Evolutionary conservation across 2,113 vertebrate genomes (phyloP).

Genomic region (Ellobius talpinus): DNA sequence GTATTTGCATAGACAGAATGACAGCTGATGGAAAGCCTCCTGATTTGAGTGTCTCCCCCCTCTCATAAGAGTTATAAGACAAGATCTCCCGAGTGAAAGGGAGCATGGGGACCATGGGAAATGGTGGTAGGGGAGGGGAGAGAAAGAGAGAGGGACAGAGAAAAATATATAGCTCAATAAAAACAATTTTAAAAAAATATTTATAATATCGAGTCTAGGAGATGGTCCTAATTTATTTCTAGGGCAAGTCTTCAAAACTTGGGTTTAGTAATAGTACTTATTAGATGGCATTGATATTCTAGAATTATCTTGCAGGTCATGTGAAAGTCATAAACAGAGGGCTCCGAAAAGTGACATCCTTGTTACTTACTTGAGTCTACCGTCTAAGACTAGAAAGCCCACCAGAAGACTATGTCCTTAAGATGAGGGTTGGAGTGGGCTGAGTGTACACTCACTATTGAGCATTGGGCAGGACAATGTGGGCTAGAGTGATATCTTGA

Average conservation of each 20-base stretch:
- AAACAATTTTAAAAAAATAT: no score
- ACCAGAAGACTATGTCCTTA: neutral
- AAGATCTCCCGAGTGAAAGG: no score
- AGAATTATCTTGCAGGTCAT: neutral
- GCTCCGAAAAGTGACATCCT: neutral
- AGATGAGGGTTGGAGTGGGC: no score
- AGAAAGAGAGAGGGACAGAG: no score
- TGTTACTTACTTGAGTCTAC: neutral
- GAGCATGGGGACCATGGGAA: no score
- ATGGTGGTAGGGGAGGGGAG: no score
- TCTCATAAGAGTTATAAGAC: neutral
- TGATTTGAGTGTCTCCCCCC: neutral
- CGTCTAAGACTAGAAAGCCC: neutral
- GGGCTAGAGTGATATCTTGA: neutral
- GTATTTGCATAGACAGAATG: neutral
- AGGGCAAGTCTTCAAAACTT: neutral
- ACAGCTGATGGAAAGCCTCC: neutral
- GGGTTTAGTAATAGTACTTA: neutral
- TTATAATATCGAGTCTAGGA: neutral
- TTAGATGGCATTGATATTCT: neutral
- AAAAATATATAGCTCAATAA: no score
- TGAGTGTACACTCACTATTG: neutral
- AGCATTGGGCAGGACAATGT: neutral
- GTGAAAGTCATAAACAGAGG: neutral
- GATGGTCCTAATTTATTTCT: neutral